These are phyloP conservation scores for Delichon dasypus DNA, from an alignment of 2,797 vertebrate genomes.

Conservation along the genomic window DNA sequence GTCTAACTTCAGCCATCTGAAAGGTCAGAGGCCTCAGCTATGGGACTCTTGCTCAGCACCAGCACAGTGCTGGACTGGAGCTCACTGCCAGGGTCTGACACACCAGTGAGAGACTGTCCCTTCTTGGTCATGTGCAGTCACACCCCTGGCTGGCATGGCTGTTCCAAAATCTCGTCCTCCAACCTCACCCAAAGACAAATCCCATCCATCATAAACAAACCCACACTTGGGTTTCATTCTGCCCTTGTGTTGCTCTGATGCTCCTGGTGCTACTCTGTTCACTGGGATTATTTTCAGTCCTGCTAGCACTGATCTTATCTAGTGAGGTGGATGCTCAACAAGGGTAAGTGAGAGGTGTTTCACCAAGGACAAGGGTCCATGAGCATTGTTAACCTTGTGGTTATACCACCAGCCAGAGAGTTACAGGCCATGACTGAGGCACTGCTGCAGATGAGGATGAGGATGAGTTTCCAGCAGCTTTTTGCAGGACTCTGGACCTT, in stretches of 20 bases:
- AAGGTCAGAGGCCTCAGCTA: neutral
- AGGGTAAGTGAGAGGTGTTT: neutral
- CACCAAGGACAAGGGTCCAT: neutral
- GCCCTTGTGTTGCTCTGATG: neutral
- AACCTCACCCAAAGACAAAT: neutral
- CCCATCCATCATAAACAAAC: neutral
- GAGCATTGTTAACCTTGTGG: neutral
- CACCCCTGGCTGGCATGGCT: neutral
- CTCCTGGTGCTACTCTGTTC: neutral
- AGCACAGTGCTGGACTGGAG: neutral
- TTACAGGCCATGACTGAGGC: neutral
- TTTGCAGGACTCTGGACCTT: neutral
- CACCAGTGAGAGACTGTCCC: neutral
- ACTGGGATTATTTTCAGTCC: neutral
- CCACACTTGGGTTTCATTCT: neutral
- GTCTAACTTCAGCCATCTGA: neutral
- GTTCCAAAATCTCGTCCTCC: neutral
- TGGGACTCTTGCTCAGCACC: neutral
- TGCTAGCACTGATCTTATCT: neutral
- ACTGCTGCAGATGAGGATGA: neutral
- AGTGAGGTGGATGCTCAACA: neutral
- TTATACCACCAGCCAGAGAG: neutral
- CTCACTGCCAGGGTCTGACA: neutral
- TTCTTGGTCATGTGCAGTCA: neutral
- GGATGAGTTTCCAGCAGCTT: neutral